A percentile compares a stretch with the other conserved stretches of the same genome.
These are phyloP conservation scores for Zapus hudsonius DNA, from an alignment of 2,113 vertebrate species.

Conservation along the genomic window DNA sequence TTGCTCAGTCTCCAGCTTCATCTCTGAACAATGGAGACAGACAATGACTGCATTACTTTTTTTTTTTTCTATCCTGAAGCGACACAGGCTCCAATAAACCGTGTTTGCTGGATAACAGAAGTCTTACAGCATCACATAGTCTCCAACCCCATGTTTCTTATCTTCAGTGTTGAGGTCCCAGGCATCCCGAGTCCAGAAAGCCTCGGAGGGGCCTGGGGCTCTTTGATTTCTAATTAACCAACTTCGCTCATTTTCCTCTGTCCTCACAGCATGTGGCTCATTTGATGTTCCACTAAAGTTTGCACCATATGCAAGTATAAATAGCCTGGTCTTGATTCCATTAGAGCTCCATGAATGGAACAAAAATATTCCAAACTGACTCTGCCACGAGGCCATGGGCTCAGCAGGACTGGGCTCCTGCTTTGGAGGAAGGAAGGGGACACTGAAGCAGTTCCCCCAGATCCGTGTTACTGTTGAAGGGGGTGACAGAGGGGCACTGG, in stretches of 20 bases:
- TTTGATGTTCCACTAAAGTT: slow-evolving; percentile 77
- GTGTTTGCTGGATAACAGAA: slow-evolving; percentile 27
- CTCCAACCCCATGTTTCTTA: neutral
- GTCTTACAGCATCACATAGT: neutral
- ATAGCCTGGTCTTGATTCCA: slow-evolving; percentile 53
- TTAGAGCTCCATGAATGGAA: slow-evolving; percentile 40
- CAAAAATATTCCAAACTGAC: neutral
- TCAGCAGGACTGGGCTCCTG: neutral
- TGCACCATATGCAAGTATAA: slow-evolving; percentile 73
- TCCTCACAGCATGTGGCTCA: slow-evolving; percentile 75
- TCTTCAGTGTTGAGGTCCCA: slow-evolving; percentile 41
- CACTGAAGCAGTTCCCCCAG: neutral
- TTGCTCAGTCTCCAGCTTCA: slow-evolving; percentile 54
- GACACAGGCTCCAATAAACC: neutral
- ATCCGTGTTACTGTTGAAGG: neutral
- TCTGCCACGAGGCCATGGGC: neutral
- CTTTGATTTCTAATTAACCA: slow-evolving; percentile 71
- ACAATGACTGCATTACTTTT: slow-evolving; percentile 36
- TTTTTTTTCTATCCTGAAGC: slow-evolving; percentile 7
- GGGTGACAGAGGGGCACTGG: neutral
- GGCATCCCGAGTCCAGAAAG: slow-evolving; percentile 52
- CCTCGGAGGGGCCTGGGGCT: neutral
- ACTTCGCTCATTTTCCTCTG: slow-evolving; percentile 77
- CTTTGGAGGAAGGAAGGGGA: neutral
- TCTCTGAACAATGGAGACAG: slow-evolving; percentile 69